phyloP scores from a whole-genome alignment of 2,797 vertebrate species.

The Sebastes umbrosus region DNA sequence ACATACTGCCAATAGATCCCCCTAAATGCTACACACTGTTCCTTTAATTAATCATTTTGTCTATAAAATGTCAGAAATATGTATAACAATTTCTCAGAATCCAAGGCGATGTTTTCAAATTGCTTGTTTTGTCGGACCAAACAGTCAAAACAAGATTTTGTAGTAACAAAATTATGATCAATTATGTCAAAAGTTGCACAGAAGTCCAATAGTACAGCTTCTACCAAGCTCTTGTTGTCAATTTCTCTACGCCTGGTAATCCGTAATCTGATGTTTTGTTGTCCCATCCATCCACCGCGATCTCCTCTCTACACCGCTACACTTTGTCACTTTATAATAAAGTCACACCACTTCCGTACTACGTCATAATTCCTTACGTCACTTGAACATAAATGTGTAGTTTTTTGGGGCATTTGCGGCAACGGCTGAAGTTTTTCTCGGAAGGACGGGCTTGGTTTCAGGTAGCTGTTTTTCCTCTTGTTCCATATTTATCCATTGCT shows the following conservation, averaged over 20 bases:
- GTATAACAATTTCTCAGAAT: neutral
- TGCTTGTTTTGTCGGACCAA: neutral
- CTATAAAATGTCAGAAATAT: neutral
- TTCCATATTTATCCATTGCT: constrained; percentile 2
- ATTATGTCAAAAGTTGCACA: neutral
- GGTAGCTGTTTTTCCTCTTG: neutral
- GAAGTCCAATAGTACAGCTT: neutral
- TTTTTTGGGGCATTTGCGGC: neutral
- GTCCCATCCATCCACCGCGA: no score
- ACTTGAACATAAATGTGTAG: no score
- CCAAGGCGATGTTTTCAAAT: no score
- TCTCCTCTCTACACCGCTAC: no score
- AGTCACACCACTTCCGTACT: no score
- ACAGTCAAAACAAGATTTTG: neutral
- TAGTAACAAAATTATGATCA: neutral
- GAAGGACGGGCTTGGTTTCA: neutral
- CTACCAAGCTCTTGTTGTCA: neutral
- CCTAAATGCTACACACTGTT: no score
- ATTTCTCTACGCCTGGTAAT: neutral
- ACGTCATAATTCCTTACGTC: no score
- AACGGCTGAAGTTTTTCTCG: neutral
- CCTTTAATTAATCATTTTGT: neutral
- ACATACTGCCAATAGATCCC: no score
- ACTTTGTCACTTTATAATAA: no score
- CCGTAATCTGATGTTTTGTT: neutral